These are phyloP conservation scores for Chloromyia formosa DNA, from an alignment of 2,888 invertebrate genomes.

Conservation along the genomic window DNA sequence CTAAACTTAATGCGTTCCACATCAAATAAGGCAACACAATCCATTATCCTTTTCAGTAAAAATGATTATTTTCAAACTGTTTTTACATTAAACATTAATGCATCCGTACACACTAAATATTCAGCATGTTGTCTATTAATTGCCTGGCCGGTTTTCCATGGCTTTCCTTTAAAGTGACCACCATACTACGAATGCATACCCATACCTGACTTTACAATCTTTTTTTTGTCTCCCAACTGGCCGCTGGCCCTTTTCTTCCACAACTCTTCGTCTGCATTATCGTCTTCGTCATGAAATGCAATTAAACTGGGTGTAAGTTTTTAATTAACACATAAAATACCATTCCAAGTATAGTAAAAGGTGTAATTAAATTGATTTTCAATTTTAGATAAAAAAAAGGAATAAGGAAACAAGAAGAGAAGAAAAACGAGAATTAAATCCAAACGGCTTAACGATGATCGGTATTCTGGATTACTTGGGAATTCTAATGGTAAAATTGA, in stretches of 20 bases:
- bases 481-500: too few relatives aligned
- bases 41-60: too few relatives aligned
- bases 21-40: too few relatives aligned
- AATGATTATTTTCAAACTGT: too few relatives aligned
- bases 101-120: too few relatives aligned
- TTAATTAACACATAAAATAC: conserved; percentile 50
- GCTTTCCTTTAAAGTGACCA: not conserved
- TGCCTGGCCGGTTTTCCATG: too few relatives aligned
- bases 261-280: not conserved
- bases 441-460: too few relatives aligned
- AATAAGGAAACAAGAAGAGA: not conserved
- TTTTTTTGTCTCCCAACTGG: not conserved
- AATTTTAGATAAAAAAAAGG: conserved; percentile 47
- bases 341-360: conserved; percentile 31
- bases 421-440: too few relatives aligned
- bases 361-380: conserved; percentile 50
- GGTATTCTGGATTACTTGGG: too few relatives aligned
- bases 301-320: conserved; percentile 44
- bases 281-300: not conserved
- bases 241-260: too few relatives aligned
- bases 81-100: too few relatives aligned
- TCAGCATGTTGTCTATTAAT: conserved; percentile 4
- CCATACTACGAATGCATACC: not conserved
- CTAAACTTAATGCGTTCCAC: too few relatives aligned
- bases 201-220: not conserved